Conservation (phyloP, 2,888 invertebrate species). For the Ypsolopha scabrella region DNA sequence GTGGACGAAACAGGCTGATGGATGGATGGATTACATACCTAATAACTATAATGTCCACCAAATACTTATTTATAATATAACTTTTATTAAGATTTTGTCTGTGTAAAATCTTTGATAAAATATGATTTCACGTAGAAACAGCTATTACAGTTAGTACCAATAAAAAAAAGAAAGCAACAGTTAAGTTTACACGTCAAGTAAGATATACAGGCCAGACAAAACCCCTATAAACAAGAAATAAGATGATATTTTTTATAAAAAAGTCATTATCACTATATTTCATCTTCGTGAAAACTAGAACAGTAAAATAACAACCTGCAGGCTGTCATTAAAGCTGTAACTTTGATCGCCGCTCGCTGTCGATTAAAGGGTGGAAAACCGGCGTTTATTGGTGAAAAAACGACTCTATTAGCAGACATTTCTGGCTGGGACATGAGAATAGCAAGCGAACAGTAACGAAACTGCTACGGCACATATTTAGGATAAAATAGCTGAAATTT, state of each 20-base stretch:
- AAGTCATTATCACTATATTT: not conserved
- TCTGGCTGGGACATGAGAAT: not conserved
- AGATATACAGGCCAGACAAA: not conserved
- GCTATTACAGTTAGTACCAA: no score
- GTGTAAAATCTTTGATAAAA: no score
- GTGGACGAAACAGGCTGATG: no score
- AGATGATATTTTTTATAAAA: not conserved
- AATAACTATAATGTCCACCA: no score
- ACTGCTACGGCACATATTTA: not conserved
- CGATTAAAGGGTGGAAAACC: conserved; percentile 13
- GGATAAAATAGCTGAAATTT: no score
- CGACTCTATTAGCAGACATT: conserved; percentile 31
- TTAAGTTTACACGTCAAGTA: not conserved
- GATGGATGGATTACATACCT: no score
- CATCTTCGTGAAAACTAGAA: conserved; percentile 2
- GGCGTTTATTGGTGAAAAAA: conserved; percentile 28
- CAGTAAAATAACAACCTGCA: conserved; percentile 1
- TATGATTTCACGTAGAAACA: no score
- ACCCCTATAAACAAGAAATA: not conserved
- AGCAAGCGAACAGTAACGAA: not conserved
- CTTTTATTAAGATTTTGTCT: no score
- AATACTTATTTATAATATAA: no score
- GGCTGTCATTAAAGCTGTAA: not conserved
- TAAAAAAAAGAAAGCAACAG: not conserved
- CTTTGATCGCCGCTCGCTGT: not conserved